Base-by-base conservation (phyloP, 2,888 invertebrate genomes). In the Liposcelis brunnea region DNA sequence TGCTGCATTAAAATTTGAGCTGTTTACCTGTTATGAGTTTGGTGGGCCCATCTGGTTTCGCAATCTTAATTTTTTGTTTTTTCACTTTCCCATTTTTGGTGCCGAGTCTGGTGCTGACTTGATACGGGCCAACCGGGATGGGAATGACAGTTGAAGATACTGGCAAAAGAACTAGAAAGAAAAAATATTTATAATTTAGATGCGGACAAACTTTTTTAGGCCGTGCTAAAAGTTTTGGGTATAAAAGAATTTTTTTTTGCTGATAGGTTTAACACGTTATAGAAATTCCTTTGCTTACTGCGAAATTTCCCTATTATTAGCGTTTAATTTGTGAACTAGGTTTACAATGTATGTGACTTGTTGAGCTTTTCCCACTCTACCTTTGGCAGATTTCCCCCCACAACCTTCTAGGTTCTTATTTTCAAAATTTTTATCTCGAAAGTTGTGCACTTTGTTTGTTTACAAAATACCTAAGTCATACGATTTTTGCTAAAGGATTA, bases 31-130 rank as follows among this genome's bases (percentile, higher is more conserved):
- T 40, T 40, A 40, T 40, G 5, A 40, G 40, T 19, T 40, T 14
- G n/a, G 40, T 40, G 21, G 40, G 40, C 19, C 19, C 40, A 18
- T 40, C 40, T 18, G 40, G 40, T 40, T 40, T 40, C 19, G 12
- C 21, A 16, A 19, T 19, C 11, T 40, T 40, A 14, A 6, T 6
- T 19, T 40, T 40, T 5, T 18, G 6, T 10, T 19, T 12, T 10
- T 40, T 40, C n/a, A 10, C 19, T 40, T 40, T 40, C 6, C 40
- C 14, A 7, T 12, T 12, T 14, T 14, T 36, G 10, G 16, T 18
- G 7, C 14, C 19, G 12, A 40, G n/a, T 18, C n/a, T 12, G 7
- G 40, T 10, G 19, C 40, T 40, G 40, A 40, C 40, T 40, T 40
- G 40, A 40, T 40, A 40, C 8, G 26, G 26, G 26, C 26, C 26